Conservation (phyloP, 92 coral and sea anemone genomes). For the Pocillopora meandrina region DNA sequence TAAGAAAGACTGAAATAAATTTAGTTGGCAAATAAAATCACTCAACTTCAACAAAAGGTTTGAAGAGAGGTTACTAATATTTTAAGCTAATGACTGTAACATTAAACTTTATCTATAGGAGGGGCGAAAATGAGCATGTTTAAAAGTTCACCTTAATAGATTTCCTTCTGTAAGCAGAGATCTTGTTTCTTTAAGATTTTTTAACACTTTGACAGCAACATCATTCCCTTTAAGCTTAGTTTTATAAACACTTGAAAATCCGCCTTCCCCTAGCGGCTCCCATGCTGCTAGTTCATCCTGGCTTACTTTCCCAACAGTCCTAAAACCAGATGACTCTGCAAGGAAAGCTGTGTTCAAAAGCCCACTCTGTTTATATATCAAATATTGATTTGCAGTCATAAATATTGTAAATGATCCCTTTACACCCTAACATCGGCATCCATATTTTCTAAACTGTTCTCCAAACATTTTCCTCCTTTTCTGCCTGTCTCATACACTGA, state of each 20-base stretch:
- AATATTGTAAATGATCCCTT: too few relatives aligned
- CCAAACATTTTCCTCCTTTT: too few relatives aligned
- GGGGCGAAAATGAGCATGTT: background rate
- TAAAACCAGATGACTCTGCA: slow-evolving; percentile 18
- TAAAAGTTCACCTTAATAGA: slow-evolving; percentile 69
- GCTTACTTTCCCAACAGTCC: slow-evolving; percentile 49
- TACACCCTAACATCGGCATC: too few relatives aligned
- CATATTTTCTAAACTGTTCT: too few relatives aligned
- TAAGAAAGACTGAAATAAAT: background rate
- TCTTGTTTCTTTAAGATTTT: slow-evolving; percentile 62
- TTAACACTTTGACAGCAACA: slow-evolving; percentile 92
- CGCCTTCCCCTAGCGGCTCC: slow-evolving; percentile 90
- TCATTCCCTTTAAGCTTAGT: slow-evolving; percentile 89
- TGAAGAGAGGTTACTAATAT: background rate
- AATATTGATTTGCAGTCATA: too few relatives aligned
- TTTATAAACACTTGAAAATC: slow-evolving; percentile 84
- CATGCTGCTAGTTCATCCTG: slow-evolving; percentile 83
- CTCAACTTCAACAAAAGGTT: background rate
- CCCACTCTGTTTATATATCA: too few relatives aligned
- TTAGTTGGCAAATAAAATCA: background rate
- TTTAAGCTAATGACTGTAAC: background rate
- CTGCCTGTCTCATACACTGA: too few relatives aligned
- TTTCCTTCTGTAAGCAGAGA: slow-evolving; percentile 84
- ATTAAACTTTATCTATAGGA: background rate
- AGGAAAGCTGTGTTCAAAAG: background rate